phyloP scores from a whole-genome alignment of 1,140 invertebrate genomes.

The Drosophila trapezifrons region DNA sequence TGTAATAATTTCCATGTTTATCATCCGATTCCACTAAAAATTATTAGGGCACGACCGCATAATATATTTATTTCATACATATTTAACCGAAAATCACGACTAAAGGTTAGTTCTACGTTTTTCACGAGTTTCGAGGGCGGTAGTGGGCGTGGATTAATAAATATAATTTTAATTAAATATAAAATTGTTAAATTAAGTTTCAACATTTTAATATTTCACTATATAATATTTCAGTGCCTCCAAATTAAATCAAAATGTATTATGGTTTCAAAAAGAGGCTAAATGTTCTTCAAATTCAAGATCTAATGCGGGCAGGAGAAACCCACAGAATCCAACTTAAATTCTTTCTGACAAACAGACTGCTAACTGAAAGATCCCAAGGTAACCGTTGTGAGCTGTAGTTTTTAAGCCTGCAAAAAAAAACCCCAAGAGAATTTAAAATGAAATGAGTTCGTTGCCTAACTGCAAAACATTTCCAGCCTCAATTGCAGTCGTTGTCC shows the following conservation, averaged over 20 bases:
- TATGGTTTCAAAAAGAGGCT: not conserved
- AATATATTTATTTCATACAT: no score
- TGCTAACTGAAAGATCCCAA: constrained; percentile 19
- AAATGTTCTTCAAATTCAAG: not conserved
- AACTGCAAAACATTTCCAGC: constrained; percentile 25
- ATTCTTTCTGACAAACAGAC: constrained; percentile 1
- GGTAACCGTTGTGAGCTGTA: constrained; percentile 22
- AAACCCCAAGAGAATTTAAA: constrained; percentile 24
- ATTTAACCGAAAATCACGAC: no score
- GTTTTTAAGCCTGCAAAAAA: constrained; percentile 14
- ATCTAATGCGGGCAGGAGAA: not conserved
- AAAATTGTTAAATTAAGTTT: no score
- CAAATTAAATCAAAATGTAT: not conserved
- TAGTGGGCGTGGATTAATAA: no score
- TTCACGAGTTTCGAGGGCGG: no score
- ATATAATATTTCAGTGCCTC: not conserved
- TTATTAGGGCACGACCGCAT: no score
- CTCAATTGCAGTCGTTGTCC: constrained; percentile 32
- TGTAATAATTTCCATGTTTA: no score
- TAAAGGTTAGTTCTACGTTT: no score
- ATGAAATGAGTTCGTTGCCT: constrained; percentile 40
- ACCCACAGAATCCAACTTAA: constrained; percentile 30
- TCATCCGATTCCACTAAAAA: no score
- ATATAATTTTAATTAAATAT: no score
- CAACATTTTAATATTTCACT: no score